Conservation (phyloP, 2,797 vertebrate species). For the Erethizon dorsatum region DNA sequence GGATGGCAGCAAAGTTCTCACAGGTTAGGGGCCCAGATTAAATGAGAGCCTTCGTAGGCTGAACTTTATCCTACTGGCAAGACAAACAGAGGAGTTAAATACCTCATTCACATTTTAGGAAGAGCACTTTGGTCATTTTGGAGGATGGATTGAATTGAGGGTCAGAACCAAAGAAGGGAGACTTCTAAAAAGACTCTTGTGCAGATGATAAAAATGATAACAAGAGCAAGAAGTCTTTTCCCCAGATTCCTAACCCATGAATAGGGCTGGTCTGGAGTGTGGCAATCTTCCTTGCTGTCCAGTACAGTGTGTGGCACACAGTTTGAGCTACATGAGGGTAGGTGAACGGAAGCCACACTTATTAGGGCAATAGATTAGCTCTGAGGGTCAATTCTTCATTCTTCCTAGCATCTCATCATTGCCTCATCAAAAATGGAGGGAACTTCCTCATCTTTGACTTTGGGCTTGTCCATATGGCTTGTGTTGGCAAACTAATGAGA, state of each 20-base stretch:
- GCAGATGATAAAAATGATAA: not conserved
- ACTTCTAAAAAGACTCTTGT: not conserved
- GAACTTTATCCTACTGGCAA: not conserved
- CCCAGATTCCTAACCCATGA: not conserved
- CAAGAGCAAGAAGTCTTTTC: not conserved
- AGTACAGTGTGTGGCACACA: not conserved
- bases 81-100: not conserved
- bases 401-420: not conserved
- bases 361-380: not conserved
- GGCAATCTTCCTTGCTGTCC: not conserved
- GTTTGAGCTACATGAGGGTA: not conserved
- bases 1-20: not conserved
- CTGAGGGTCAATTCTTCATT: not conserved
- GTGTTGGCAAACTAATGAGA: not conserved
- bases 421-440: not conserved
- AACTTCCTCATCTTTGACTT: not conserved
- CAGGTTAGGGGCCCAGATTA: not conserved
- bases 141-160: not conserved
- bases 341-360: not conserved
- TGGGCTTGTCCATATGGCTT: not conserved
- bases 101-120: not conserved
- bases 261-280: too few species aligned
- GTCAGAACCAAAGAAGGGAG: not conserved
- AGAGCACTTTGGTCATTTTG: not conserved
- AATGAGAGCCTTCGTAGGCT: not conserved